Conservation (phyloP, 2,113 vertebrate genomes). For the Setophaga petechia region DNA sequence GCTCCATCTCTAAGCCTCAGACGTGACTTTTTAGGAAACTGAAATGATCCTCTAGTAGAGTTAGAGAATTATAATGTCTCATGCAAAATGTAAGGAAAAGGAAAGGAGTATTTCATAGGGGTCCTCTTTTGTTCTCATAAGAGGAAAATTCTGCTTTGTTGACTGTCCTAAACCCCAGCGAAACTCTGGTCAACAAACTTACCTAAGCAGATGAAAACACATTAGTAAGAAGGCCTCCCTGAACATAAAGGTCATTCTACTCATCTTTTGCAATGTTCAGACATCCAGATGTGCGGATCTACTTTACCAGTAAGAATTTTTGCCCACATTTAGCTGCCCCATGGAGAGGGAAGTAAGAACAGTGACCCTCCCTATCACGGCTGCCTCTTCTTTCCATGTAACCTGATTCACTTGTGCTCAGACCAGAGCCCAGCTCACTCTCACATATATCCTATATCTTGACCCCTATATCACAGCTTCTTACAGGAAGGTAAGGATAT, state of each 20-base stretch:
- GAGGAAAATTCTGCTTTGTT: background rate
- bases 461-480: background rate
- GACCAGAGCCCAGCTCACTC: background rate
- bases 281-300: background rate
- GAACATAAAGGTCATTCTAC: background rate
- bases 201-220: background rate
- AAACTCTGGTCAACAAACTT: background rate
- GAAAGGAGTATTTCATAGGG: background rate
- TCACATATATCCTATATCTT: background rate
- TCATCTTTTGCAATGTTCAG: background rate
- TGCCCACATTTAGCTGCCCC: background rate
- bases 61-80: background rate
- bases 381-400: background rate
- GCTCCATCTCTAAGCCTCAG: background rate
- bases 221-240: background rate
- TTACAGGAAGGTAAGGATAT: background rate
- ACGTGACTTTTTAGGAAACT: background rate
- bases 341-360: background rate
- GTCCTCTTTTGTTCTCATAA: background rate
- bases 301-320: background rate
- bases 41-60: background rate
- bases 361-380: accelerated
- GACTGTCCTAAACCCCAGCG: background rate
- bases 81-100: background rate
- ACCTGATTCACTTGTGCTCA: background rate